phyloP scores from a whole-genome alignment of 2,888 invertebrate genomes.

The Himalopsyche japonica region DNA sequence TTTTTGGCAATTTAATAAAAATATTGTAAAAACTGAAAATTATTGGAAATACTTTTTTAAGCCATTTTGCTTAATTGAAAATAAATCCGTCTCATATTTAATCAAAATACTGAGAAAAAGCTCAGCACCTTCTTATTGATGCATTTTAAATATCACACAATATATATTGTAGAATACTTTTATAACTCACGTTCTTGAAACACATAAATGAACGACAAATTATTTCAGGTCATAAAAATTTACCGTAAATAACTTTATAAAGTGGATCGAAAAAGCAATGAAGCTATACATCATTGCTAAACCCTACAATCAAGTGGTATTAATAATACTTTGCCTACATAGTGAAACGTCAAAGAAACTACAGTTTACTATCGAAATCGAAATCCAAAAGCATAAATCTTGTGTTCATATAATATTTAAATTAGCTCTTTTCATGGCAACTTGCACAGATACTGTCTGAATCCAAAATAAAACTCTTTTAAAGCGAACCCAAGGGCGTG shows the following conservation, averaged over 20 bases:
- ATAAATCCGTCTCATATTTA: too few species aligned
- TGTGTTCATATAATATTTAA: conserved; percentile 32
- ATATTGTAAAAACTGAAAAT: too few species aligned
- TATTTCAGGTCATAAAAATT: background rate
- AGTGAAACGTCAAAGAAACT: conserved; percentile 6
- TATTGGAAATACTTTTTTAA: too few species aligned
- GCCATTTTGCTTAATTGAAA: too few species aligned
- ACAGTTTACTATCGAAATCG: conserved; percentile 25
- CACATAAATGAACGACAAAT: background rate
- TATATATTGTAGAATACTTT: too few species aligned
- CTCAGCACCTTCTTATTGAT: too few species aligned
- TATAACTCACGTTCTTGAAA: background rate
- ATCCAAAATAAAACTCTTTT: background rate
- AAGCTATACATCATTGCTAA: conserved; percentile 37
- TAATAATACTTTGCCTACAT: conserved; percentile 27
- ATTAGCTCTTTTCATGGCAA: conserved; percentile 28
- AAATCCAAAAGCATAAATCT: conserved; percentile 38
- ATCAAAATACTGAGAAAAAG: too few species aligned
- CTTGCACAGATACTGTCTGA: conserved; percentile 29
- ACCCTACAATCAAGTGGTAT: conserved; percentile 38
- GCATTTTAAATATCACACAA: too few species aligned
- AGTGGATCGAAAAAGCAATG: conserved; percentile 32
- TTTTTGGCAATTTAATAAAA: too few species aligned
- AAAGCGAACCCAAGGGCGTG: too few species aligned
- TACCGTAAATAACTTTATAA: background rate